Base-by-base conservation (phyloP, 2,797 vertebrate genomes). In the Uromys caudimaculatus region DNA sequence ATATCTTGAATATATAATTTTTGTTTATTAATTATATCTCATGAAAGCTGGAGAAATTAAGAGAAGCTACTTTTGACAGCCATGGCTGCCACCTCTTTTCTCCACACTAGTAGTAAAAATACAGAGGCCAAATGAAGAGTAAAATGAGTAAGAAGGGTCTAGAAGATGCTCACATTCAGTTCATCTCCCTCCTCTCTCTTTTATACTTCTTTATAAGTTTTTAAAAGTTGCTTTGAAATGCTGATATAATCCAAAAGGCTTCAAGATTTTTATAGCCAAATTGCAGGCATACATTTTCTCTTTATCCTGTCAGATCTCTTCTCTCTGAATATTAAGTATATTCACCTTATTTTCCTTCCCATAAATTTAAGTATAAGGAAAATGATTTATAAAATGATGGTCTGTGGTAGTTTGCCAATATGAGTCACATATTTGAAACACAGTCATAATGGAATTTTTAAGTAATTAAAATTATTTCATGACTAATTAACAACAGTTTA, bases 401-500 rank as follows among this genome's bases (percentile, higher is more conserved):
- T 81, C 75, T 96, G 19, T 89, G 95, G 94, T 85, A 96, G 78
- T 95, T 97, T 87, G 47, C 67, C 89, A 96, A 84, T 90, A 91
- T 86, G 69, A 96, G 75, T 90, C 77, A 93, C 92, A 92, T 77
- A 97, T 97, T 95, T 97, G 75, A 92, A 96, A 62, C 88, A 93
- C 78, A 73, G 50, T 91, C 95, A 97, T 94, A 96, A 96, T 95
- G 82, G 88, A 97, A 94, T 95, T 96, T 93, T 97, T 95, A 96
- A 97, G 93, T 97, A 95, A 97, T 96, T 97, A 97, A 96, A 95
- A 96, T 97, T 96, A 96, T 97, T 97, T 97, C 95, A 97, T 0
- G 5, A 97, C 95, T 97, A 96, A 97, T 97, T 98, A 97, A 96
- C 90, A 97, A 97, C 16, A 89, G 90, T 89, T 96, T 97, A 95